Evolutionary conservation across 2,113 vertebrate species (phyloP), one percentile per base, ranked within the genome.

Genomic region (Xenopus laevis): DNA sequence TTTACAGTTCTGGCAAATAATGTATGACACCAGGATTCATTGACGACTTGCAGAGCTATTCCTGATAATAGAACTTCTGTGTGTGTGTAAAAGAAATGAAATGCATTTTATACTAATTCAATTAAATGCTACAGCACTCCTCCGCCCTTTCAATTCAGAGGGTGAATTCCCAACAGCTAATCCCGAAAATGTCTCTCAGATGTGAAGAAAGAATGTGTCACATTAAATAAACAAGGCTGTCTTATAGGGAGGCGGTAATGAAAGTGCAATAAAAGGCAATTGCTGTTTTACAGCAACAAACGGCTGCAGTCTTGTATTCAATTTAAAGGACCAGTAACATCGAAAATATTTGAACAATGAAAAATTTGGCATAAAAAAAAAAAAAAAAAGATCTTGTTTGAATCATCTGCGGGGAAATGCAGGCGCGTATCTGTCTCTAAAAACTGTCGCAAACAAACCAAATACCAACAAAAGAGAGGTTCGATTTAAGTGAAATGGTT

Each of bases 141-240:
- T 45, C 45, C 47, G 23, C 63, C 27, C 47, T 59, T 64, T 47
- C 50, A 60, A 27, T 18, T 58, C 16, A 58, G 55, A 58, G 55
- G 6, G 55, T 58, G 17, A 20, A 20, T 23, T 11, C 21, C 21
- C 58, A 21, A 23, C 18, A 27, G 18, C 11, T 60, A 23, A 60
- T 60, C 58, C 58, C 20, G 18, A 60, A 21, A 60, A 23, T 13
- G 4, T 12, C 21, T 23, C 58, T 60, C 58, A 60, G 16, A 46
- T 76, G 59, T 40, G 57, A 71, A 55, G 53, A 63, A 68, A 63
- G 46, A 63, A 69, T 18, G 68, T 70, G 68, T 77, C 70, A 77
- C 60, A 65, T 64, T 64, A 65, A 69, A 77, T 70, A 77, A 70
- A 77, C 67, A 21, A 7, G 33, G 13, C 53, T 55, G 7, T 16